These are phyloP conservation scores for Callospermophilus lateralis DNA, from an alignment of 2,113 vertebrate genomes.

Conservation along the genomic window DNA sequence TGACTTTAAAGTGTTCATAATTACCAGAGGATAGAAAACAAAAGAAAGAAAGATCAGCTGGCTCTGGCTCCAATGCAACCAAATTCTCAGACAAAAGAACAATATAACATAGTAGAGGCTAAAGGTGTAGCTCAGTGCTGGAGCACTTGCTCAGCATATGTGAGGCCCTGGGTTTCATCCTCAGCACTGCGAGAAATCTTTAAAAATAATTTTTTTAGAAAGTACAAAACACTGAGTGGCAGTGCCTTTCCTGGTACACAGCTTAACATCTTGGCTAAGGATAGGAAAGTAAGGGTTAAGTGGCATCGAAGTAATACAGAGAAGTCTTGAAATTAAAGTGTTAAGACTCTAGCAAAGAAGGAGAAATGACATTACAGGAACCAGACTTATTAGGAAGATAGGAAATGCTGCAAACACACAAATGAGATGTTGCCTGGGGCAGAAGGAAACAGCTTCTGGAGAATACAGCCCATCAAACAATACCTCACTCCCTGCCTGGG, in stretches of 20 bases:
- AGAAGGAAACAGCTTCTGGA: neutral
- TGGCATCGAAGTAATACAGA: constrained; percentile 30
- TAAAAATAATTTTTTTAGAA: no score
- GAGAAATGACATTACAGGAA: neutral
- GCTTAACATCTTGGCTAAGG: constrained; percentile 32
- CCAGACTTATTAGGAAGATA: constrained; percentile 10
- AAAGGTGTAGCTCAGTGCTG: neutral
- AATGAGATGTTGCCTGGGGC: neutral
- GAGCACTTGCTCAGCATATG: neutral
- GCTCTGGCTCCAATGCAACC: neutral
- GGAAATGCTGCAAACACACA: neutral
- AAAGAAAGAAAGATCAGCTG: constrained; percentile 30
- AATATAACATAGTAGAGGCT: neutral
- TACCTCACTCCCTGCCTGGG: neutral
- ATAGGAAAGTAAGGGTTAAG: neutral
- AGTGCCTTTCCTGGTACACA: neutral
- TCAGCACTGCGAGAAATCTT: neutral
- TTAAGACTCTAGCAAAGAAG: constrained; percentile 15
- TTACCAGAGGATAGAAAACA: neutral
- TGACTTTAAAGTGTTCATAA: constrained; percentile 4
- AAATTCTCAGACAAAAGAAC: constrained; percentile 9
- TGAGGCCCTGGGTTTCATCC: neutral
- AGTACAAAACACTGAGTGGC: neutral
- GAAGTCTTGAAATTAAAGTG: constrained; percentile 52
- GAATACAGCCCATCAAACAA: neutral